phyloP scores from a whole-genome alignment of 1,140 invertebrate genomes.

The Epicauta chinensis region DNA sequence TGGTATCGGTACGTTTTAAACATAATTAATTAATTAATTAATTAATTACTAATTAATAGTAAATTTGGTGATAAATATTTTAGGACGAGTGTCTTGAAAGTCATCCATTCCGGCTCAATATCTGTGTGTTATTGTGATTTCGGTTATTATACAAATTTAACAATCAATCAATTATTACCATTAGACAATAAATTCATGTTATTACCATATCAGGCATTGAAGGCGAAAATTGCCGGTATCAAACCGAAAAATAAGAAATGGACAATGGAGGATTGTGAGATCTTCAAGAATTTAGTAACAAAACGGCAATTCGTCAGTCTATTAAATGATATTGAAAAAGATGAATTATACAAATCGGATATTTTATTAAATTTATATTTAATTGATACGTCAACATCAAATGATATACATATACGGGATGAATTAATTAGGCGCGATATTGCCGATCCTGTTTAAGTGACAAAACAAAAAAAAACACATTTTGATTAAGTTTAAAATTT shows the following conservation, averaged over 20 bases:
- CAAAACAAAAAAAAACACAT: no score
- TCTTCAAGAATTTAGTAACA: slow-evolving; percentile 33
- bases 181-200: slow-evolving; percentile 44
- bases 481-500: no score
- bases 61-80: slow-evolving; percentile 11
- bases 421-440: slow-evolving; percentile 34
- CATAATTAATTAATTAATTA: slow-evolving; percentile 1
- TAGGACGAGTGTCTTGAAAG: slow-evolving; percentile 44
- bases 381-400: slow-evolving; percentile 33
- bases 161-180: slow-evolving; percentile 42
- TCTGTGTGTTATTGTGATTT: slow-evolving; percentile 51
- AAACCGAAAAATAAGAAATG: slow-evolving; percentile 38
- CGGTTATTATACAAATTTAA: slow-evolving; percentile 45
- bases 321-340: slow-evolving; percentile 33
- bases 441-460: slow-evolving; percentile 22
- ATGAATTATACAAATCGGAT: slow-evolving; percentile 36
- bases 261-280: slow-evolving; percentile 39
- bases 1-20: slow-evolving; percentile 39
- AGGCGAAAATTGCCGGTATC: slow-evolving; percentile 49
- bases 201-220: slow-evolving; percentile 53
- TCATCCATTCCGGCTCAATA: slow-evolving; percentile 44
- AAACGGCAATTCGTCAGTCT: slow-evolving; percentile 31
- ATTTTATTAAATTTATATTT: slow-evolving; percentile 32
- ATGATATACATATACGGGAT: slow-evolving; percentile 35
- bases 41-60: background rate